Evolutionary conservation across 2,113 vertebrate species (phyloP), one percentile per base, ranked within the genome.

Genomic region (Callospermophilus lateralis): DNA sequence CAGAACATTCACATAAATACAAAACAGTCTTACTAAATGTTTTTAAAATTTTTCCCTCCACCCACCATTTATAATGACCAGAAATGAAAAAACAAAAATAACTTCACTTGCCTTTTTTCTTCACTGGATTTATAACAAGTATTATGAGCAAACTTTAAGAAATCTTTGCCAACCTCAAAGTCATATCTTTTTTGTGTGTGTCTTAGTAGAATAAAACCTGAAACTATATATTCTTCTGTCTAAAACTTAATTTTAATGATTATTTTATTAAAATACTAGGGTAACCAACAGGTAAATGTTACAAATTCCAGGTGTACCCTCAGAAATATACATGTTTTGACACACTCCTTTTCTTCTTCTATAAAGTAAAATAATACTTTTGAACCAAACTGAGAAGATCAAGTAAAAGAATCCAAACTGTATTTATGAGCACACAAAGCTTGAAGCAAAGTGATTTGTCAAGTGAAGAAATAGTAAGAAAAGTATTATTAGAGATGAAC

Each of bases 391-490:
- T 37, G 4, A 91, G 10, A n/a, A 85, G 84, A 84, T 77, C 26
- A 76, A 73, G 4, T 32, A 61, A 58, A 30, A 92, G 20, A 76
- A 63, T 73, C 6, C 20, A 67, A 30, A 84, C 5, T 86, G 2
- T 76, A 89, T 39, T 79, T 96, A 93, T 34, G 51, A 93, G 45
- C 28, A 65, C 53, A 93, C 89, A 96, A 48, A 85, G 10, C 79
- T 93, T 86, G n/a, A 19, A 94, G 61, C 39, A 90, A 86, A 39
- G 55, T 88, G 16, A 94, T 93, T 32, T 95, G 45, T 96, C 78
- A 95, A 93, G 34, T 89, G 39, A 94, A 67, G 48, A 95, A 96
- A 83, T 72, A 97, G 70, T 93, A 93, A 87, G 39, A 58, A 85
- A 96, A 65, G 17, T 78, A 73, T 84, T 93, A 84, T 94, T 89